phyloP scores from a whole-genome alignment of 2,888 invertebrate genomes.

The Allophyes oxyacanthae region DNA sequence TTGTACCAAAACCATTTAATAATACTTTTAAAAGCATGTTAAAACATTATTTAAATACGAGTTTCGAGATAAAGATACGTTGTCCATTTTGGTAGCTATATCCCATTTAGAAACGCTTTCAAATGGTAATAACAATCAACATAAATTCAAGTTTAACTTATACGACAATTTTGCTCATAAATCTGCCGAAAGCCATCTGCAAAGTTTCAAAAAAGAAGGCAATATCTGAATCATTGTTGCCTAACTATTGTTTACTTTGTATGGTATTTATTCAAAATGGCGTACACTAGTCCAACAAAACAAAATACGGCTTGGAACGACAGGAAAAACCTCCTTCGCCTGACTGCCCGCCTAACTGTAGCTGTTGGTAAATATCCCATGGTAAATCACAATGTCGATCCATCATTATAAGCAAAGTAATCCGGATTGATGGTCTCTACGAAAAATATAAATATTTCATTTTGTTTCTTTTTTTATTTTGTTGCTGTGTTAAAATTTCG shows the following conservation, averaged over 20 bases:
- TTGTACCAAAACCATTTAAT: too few species aligned
- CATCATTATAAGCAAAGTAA: constrained; percentile 47
- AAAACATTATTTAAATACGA: not conserved
- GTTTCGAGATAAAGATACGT: not conserved
- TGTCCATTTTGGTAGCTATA: constrained; percentile 20
- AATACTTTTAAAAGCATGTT: not conserved
- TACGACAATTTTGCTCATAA: constrained; percentile 28
- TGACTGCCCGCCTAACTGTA: not conserved
- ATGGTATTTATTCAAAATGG: constrained; percentile 26
- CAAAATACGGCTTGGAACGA: constrained; percentile 26
- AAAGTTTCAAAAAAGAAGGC: constrained; percentile 22
- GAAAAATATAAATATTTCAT: constrained; percentile 22
- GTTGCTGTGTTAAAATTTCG: constrained; percentile 4
- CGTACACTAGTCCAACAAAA: constrained; percentile 28
- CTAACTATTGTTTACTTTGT: constrained; percentile 29
- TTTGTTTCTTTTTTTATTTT: constrained; percentile 1
- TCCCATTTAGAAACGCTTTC: constrained; percentile 27
- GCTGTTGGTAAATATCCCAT: constrained; percentile 38
- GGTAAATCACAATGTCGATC: constrained; percentile 44
- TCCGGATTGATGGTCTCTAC: constrained; percentile 44
- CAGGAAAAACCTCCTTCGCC: constrained; percentile 8
- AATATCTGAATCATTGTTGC: constrained; percentile 12
- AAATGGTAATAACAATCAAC: constrained; percentile 49
- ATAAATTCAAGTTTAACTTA: constrained; percentile 41
- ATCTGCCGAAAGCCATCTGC: constrained; percentile 12